Percentiles rank a stretch among this genome's conserved stretches.
Conservation (phyloP, 2,797 vertebrate species). For the Cephalopachus bancanus region DNA sequence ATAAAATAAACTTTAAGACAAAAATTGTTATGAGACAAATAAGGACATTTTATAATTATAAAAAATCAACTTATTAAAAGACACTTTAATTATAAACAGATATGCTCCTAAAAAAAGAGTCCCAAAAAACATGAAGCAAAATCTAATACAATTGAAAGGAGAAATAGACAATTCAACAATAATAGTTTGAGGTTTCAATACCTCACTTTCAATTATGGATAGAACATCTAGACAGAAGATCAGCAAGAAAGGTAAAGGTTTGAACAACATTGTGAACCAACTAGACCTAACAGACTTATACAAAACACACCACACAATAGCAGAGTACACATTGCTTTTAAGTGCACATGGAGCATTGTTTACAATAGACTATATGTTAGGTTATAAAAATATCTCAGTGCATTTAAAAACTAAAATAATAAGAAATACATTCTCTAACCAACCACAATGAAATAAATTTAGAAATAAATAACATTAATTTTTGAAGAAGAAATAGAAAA, state of each 20-base stretch:
- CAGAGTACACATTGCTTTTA: neutral
- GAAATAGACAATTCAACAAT: neutral
- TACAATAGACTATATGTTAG: neutral
- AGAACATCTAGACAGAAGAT: neutral
- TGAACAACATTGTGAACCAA: neutral
- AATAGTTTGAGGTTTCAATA: neutral
- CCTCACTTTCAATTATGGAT: neutral
- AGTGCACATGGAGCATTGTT: neutral
- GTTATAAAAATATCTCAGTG: neutral
- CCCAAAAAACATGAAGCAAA: neutral
- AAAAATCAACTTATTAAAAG: neutral
- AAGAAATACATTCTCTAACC: neutral
- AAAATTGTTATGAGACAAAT: neutral
- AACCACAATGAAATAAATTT: neutral
- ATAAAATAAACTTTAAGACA: neutral
- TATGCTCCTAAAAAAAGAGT: neutral
- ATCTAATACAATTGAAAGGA: neutral
- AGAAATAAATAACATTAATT: neutral
- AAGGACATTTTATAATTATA: neutral
- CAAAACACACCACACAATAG: neutral
- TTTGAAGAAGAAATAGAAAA: conserved; percentile 7
- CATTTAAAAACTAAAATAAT: neutral
- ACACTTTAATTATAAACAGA: neutral
- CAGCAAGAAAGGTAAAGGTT: neutral
- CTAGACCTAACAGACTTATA: neutral